Base-by-base conservation (phyloP, 1,140 invertebrate genomes). In the Drosophila subobscura region DNA sequence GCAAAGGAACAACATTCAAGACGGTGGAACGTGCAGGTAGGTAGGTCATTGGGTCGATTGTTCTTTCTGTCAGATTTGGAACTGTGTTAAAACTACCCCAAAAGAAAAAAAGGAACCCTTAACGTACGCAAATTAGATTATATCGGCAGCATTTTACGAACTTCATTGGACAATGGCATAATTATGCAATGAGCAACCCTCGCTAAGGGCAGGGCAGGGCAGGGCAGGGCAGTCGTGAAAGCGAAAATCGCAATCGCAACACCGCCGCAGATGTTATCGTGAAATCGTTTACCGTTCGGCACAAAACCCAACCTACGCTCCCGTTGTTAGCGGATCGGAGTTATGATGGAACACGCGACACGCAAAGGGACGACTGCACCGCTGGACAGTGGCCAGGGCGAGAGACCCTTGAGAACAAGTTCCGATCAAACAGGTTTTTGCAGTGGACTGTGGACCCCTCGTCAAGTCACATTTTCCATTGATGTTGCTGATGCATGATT, bases 111-210 rank as follows among this genome's bases (percentile, higher is more conserved):
- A 41, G 7, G 54, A 45, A 37, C 33, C 49, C 47, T 10, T 6
- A 53, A 16, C 29, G 37, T 33, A 40, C 4, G 22, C 77, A 81
- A 86, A 86, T 86, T 86, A 88, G 83, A 86, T 88, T 86, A 86
- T 71, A 86, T 86, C 81, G 60, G 55, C 58, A 56, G 56, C 47
- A 46, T 65, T 75, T 58, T 79, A 71, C 67, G 59, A 85, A 84
- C 80, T 84, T 81, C 81, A 81, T 81, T 78, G 74, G 63, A 88
- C 83, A 86, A 88, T 83, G 78, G 66, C 78, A 86, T 86, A 86
- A 86, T 88, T 86, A 86, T 86, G 83, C 81, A 88, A 86, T 66
- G 68, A 74, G 81, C 83, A 88, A 88, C 80, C 80, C 80, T 56
- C 58, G 55, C 45, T 61, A 44, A n/a, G n/a, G n/a, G n/a, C n/a